Evolutionary conservation across 92 coral and sea anemone species (phyloP).

Genomic region (Epizoanthus scotinus): DNA sequence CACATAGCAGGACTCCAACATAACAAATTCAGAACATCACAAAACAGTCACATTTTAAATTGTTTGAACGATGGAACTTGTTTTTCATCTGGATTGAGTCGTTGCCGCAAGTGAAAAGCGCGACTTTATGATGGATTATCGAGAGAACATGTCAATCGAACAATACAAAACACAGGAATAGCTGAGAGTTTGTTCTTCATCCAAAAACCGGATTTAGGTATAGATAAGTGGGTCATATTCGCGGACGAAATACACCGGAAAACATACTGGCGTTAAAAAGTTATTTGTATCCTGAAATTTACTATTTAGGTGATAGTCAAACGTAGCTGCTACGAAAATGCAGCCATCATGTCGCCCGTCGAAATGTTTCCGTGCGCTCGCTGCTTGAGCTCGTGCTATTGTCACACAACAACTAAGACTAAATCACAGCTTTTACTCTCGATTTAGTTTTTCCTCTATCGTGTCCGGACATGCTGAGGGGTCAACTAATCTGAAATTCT

Average conservation of each 20-base stretch:
- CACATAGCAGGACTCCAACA: background rate
- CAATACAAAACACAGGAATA: conserved; percentile 6
- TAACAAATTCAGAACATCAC: background rate
- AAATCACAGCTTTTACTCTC: conserved; percentile 44
- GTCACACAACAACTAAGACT: conserved; percentile 7
- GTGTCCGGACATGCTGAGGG: conserved; percentile 49
- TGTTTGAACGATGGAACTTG: conserved; percentile 31
- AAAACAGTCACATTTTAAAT: background rate
- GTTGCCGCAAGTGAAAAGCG: conserved; percentile 1
- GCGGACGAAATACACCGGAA: too few species aligned
- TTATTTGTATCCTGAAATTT: too few species aligned
- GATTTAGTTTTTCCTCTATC: conserved; percentile 43
- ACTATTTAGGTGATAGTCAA: too few species aligned
- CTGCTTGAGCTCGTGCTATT: too few species aligned
- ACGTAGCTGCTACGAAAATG: too few species aligned
- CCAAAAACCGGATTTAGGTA: too few species aligned
- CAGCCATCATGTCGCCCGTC: too few species aligned
- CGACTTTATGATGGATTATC: conserved; percentile 33
- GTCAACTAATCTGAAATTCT: conserved; percentile 44
- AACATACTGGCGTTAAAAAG: too few species aligned
- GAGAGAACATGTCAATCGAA: conserved; percentile 24
- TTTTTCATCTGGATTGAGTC: background rate
- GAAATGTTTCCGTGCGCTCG: too few species aligned
- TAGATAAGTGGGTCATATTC: too few species aligned
- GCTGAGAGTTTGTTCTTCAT: too few species aligned